Conservation (phyloP, 92 coral and sea anemone genomes). For the Siderastrea siderea region DNA sequence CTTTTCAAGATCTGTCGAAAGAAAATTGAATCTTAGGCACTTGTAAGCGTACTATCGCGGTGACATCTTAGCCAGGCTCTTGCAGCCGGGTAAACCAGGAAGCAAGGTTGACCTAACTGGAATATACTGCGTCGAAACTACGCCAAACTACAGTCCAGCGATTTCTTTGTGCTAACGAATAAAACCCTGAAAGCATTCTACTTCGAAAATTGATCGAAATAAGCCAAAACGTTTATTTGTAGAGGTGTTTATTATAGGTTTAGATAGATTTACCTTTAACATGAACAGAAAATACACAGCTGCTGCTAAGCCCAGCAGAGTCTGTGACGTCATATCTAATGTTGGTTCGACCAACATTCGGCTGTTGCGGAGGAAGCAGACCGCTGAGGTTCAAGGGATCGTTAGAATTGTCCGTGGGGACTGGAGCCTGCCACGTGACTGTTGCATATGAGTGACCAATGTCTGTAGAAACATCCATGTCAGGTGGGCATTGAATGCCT, state of each 20-base stretch:
- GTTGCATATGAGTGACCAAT: constrained; percentile 57
- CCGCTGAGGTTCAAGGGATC: constrained; percentile 33
- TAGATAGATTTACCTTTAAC: constrained; percentile 49
- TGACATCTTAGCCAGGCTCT: no score
- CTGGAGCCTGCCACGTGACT: constrained; percentile 59
- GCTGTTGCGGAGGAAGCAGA: constrained; percentile 47
- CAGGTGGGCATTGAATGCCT: constrained; percentile 52
- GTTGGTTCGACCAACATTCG: constrained; percentile 45
- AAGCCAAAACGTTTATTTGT: no score
- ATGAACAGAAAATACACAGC: constrained; percentile 53
- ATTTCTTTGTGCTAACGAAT: no score
- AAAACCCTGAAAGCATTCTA: no score
- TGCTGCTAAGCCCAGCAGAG: constrained; percentile 40
- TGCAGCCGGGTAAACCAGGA: no score
- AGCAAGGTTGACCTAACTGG: no score
- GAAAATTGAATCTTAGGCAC: no score
- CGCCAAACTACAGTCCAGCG: no score
- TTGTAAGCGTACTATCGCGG: no score
- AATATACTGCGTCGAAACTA: no score
- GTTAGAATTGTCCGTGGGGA: constrained; percentile 73
- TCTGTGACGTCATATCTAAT: constrained; percentile 62
- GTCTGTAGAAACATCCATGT: constrained; percentile 47
- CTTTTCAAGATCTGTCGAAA: constrained; percentile 54
- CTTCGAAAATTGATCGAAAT: no score
- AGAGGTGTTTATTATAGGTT: no score